Percentiles rank a stretch among this genome's conserved stretches.
Evolutionary conservation across 2,888 invertebrate species (phyloP).

Genomic region (Pseudococcus viburni): DNA sequence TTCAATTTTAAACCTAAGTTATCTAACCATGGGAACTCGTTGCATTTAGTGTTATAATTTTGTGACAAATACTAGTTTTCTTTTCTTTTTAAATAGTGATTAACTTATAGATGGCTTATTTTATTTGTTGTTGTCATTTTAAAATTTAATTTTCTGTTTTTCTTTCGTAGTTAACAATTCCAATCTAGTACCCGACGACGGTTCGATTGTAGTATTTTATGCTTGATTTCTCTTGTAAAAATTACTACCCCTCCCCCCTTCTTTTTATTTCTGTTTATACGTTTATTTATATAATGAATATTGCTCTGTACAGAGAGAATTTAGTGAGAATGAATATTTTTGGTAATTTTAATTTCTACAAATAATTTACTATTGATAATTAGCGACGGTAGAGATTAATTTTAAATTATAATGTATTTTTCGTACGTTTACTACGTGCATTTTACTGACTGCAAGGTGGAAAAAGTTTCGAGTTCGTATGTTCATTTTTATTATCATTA

Average conservation of each 20-base stretch:
- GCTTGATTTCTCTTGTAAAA: conserved; percentile 35
- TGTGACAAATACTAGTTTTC: conserved; percentile 37
- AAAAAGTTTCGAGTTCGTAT: conserved; percentile 10
- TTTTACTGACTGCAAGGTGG: conserved; percentile 10
- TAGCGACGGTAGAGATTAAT: conserved; percentile 26
- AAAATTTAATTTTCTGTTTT: conserved; percentile 1
- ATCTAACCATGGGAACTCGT: conserved; percentile 30
- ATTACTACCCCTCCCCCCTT: not conserved
- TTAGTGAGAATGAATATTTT: conserved; percentile 55
- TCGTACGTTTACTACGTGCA: conserved; percentile 12
- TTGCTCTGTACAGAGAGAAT: conserved; percentile 43
- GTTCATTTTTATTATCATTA: conserved; percentile 34
- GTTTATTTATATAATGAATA: conserved; percentile 37
- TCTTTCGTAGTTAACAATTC: conserved; percentile 1
- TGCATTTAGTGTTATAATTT: conserved; percentile 45
- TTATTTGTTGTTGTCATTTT: conserved; percentile 40
- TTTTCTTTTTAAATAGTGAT: not conserved
- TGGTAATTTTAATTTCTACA: conserved; percentile 52
- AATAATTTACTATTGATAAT: conserved; percentile 16
- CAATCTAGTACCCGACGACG: not conserved
- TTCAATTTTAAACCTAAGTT: conserved; percentile 15
- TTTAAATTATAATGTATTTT: conserved; percentile 15
- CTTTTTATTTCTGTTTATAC: conserved; percentile 45
- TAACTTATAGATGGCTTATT: conserved; percentile 32
- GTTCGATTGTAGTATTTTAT: conserved; percentile 20